Conservation (phyloP, 1,140 invertebrate genomes). For the Nylanderia fulva region DNA sequence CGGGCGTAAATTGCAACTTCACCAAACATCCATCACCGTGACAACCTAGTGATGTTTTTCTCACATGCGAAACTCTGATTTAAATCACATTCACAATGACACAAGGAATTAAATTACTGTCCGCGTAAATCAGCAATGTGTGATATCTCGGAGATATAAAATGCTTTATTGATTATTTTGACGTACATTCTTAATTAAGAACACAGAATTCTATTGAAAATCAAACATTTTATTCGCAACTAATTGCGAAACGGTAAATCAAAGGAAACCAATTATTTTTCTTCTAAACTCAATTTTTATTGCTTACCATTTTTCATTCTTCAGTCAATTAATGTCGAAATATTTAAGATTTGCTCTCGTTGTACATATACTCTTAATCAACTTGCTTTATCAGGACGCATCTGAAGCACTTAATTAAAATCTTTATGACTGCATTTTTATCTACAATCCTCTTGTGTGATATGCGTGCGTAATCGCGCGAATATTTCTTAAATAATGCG, state of each 20-base stretch:
- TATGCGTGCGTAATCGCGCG: not conserved
- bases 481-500: not conserved
- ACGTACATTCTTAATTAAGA: not conserved
- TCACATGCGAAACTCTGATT: not conserved
- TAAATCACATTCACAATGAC: not conserved
- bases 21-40: constrained; percentile 33
- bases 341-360: not conserved
- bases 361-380: not conserved
- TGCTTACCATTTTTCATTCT: constrained; percentile 10
- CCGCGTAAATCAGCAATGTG: not conserved
- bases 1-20: constrained; percentile 38
- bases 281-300: not conserved
- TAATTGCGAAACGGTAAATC: not conserved
- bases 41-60: constrained; percentile 19
- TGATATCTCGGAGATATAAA: not conserved
- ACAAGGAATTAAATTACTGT: constrained; percentile 25
- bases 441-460: not conserved
- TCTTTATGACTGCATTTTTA: constrained; percentile 29
- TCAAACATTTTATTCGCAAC: not conserved
- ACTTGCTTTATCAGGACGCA: constrained; percentile 26
- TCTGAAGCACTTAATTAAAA: constrained; percentile 34
- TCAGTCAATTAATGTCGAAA: not conserved
- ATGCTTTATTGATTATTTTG: not conserved
- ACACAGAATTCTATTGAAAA: not conserved
- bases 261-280: not conserved